phyloP scores from a whole-genome alignment of 2,888 invertebrate genomes.

The Platypus cylindrus region DNA sequence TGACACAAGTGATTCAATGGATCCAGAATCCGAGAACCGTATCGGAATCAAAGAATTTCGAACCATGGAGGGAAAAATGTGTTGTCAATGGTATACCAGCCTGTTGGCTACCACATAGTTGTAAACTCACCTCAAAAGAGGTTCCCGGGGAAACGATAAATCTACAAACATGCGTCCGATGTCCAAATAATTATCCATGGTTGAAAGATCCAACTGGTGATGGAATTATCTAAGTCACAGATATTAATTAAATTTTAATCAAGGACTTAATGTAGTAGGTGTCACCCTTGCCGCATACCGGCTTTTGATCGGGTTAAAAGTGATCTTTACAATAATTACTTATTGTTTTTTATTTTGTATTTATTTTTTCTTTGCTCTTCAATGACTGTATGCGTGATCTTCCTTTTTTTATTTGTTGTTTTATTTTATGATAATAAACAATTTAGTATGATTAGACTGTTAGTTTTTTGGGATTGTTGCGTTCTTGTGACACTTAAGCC shows the following conservation, averaged over 20 bases:
- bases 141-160: constrained; percentile 90
- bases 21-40: constrained; percentile 82
- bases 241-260: constrained; percentile 23
- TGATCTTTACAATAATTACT: constrained; percentile 19
- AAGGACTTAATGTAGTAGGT: constrained; percentile 20
- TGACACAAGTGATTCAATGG: constrained; percentile 96
- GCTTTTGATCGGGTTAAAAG: constrained; percentile 17
- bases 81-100: constrained; percentile 69
- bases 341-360: constrained; percentile 32
- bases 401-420: constrained; percentile 18
- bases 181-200: constrained; percentile 93
- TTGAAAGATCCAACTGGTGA: constrained; percentile 83
- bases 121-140: constrained; percentile 85
- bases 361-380: constrained; percentile 18
- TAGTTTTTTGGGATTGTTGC: constrained; percentile 21
- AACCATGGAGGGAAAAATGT: constrained; percentile 91
- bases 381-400: constrained; percentile 33
- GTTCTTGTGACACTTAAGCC: constrained; percentile 22
- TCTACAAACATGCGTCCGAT: constrained; percentile 83
- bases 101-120: constrained; percentile 82
- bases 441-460: constrained; percentile 27
- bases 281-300: constrained; percentile 19
- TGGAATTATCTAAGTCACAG: constrained; percentile 65
- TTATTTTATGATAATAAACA: not conserved
- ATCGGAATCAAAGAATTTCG: constrained; percentile 79